phyloP scores from a whole-genome alignment of 2,797 vertebrate genomes.

The Acanthurus lineatus region DNA sequence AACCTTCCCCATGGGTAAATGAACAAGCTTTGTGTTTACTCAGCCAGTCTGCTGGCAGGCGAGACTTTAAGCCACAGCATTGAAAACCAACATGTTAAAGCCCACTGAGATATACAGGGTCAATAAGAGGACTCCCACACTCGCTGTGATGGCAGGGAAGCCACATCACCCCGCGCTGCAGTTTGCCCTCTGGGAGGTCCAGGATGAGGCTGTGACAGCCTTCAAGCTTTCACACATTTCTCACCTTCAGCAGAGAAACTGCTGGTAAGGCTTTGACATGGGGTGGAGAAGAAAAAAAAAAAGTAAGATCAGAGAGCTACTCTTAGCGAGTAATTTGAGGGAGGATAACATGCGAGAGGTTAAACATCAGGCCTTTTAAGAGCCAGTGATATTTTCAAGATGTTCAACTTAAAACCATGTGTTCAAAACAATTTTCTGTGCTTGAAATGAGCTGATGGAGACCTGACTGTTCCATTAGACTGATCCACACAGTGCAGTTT shows the following conservation, averaged over 20 bases:
- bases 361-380: neutral
- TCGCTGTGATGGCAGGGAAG: slow-evolving; percentile 38
- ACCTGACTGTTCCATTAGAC: too few species aligned
- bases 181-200: slow-evolving; percentile 70
- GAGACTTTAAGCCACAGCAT: slow-evolving; percentile 46
- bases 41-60: slow-evolving; percentile 46
- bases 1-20: slow-evolving; percentile 24
- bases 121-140: slow-evolving; percentile 55
- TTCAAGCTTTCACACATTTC: slow-evolving; percentile 72
- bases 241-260: slow-evolving; percentile 65
- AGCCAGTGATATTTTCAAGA: neutral
- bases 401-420: neutral
- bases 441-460: too few species aligned
- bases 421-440: too few species aligned
- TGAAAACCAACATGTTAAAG: slow-evolving; percentile 58
- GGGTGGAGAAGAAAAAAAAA: neutral
- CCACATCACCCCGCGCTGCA: slow-evolving; percentile 18
- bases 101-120: slow-evolving; percentile 61
- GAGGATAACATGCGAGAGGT: neutral
- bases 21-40: slow-evolving; percentile 47
- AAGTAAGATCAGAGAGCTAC: slow-evolving; percentile 22
- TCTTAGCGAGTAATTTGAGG: slow-evolving; percentile 8
- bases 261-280: slow-evolving; percentile 36
- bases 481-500: too few species aligned
- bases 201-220: slow-evolving; percentile 62